Percentiles rank a stretch among this genome's conserved stretches.
Evolutionary conservation across 2,113 vertebrate genomes (phyloP).

Genomic region (Lagopus muta): DNA sequence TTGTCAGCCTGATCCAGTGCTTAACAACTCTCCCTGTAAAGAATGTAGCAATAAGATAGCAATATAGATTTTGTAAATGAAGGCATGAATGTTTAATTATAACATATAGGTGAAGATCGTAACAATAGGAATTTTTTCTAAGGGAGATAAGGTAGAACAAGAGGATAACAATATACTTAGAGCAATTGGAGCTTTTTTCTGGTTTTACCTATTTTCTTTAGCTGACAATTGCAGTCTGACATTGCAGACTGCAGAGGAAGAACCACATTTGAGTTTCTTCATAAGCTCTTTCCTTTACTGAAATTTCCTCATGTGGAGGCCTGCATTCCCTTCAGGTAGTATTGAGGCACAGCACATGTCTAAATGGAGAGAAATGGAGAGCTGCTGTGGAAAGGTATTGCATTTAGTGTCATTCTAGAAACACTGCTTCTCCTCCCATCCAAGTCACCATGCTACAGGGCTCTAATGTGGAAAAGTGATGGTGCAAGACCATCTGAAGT

Average conservation of each 20-base stretch:
- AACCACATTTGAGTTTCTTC: background rate
- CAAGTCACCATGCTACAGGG: background rate
- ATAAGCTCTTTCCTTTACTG: background rate
- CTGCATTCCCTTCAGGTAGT: background rate
- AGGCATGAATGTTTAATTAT: slow-evolving; percentile 19
- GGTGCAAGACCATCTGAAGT: background rate
- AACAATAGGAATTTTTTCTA: background rate
- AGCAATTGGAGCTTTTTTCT: background rate
- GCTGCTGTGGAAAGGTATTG: background rate
- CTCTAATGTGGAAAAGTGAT: background rate
- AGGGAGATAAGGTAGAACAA: background rate
- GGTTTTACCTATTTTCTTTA: background rate
- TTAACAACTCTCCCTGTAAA: slow-evolving; percentile 30
- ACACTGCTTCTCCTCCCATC: background rate
- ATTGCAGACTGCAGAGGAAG: background rate
- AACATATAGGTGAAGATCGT: slow-evolving; percentile 25
- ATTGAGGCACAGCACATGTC: background rate
- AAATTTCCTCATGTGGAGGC: background rate
- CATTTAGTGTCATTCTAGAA: background rate
- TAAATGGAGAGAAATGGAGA: background rate
- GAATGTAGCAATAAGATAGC: background rate
- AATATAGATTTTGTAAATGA: background rate
- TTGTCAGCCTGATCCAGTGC: background rate
- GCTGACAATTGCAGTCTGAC: background rate
- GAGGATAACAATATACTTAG: background rate